phyloP scores from a whole-genome alignment of 2,888 invertebrate genomes.

The Tipula lateralis region DNA sequence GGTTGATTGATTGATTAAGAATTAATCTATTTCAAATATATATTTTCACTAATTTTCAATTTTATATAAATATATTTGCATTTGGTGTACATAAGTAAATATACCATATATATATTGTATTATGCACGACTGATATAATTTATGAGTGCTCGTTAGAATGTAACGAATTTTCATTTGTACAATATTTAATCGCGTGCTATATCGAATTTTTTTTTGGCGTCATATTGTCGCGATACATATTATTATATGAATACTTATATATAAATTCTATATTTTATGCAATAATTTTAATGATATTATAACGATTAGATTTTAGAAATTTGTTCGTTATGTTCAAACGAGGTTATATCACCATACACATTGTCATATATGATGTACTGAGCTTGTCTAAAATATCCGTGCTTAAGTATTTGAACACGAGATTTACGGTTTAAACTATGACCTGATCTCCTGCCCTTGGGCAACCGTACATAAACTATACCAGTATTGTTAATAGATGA shows the following conservation, averaged over 20 bases:
- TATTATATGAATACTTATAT: not conserved
- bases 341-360: not conserved
- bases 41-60: conserved; percentile 1
- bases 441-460: no score
- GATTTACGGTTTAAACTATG: no score
- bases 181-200: not conserved
- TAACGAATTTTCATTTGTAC: not conserved
- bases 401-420: no score
- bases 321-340: not conserved
- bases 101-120: not conserved
- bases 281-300: conserved; percentile 6
- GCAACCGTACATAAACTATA: no score
- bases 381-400: no score
- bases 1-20: not conserved
- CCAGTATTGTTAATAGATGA: no score
- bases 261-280: not conserved
- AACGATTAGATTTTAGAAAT: not conserved
- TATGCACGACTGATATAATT: no score
- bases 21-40: not conserved
- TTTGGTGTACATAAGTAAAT: no score
- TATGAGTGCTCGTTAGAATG: not conserved
- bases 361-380: no score
- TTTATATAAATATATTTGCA: not conserved
- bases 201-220: not conserved
- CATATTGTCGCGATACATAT: not conserved